Conservation (phyloP, 35 echinoderm and acorn worm species). For the Patiria miniata region DNA sequence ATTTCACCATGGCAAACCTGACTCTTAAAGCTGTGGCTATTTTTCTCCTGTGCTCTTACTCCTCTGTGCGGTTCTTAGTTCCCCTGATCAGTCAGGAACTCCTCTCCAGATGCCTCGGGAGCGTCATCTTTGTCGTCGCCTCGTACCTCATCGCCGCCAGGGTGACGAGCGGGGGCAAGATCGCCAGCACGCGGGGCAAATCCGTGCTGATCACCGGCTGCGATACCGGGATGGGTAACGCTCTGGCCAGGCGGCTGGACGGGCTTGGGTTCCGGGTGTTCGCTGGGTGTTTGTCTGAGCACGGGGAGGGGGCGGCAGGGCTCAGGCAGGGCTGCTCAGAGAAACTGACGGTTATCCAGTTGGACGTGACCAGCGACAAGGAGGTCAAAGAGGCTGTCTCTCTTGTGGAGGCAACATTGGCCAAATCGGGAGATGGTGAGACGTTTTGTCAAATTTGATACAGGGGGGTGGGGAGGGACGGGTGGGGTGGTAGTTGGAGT, state of each 20-base stretch:
- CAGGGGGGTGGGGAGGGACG: too few species aligned
- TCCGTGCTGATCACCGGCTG: conserved; percentile 74
- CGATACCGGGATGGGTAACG: conserved; percentile 78
- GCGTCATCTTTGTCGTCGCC: not conserved
- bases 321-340: not conserved
- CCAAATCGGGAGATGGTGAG: not conserved
- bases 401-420: not conserved
- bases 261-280: conserved; percentile 67
- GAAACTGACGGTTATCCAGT: conserved; percentile 17
- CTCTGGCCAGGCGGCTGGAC: conserved; percentile 58
- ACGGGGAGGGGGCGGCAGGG: conserved; percentile 15
- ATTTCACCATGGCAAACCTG: too few species aligned
- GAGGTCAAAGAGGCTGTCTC: conserved; percentile 19
- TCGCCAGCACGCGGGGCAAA: conserved; percentile 26
- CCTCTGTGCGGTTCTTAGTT: not conserved
- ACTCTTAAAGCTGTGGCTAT: too few species aligned
- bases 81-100: not conserved
- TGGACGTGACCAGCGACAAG: conserved; percentile 33
- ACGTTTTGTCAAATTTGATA: too few species aligned
- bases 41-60: not conserved
- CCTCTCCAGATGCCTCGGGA: not conserved
- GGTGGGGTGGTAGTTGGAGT: too few species aligned
- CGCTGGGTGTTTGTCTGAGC: conserved; percentile 61
- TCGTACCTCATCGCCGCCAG: not conserved
- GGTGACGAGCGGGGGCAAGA: not conserved